Evolutionary conservation across 2,113 vertebrate genomes (phyloP).

Genomic region (Galemys pyrenaicus): DNA sequence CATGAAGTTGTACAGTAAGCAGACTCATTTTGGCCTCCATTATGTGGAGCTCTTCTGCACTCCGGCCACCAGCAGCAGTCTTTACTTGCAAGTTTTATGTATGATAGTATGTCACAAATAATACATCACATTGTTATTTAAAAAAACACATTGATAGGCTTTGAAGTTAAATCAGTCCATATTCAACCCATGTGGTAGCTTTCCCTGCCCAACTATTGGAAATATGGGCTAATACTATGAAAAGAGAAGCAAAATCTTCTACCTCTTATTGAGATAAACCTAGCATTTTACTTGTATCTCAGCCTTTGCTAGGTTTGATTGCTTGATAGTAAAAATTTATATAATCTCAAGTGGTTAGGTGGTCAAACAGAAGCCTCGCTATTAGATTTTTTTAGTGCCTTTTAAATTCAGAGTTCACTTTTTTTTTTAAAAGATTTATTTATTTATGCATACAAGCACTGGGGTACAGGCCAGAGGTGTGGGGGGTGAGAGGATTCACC

Average conservation of each 20-base stretch:
- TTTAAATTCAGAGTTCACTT: constrained; percentile 25
- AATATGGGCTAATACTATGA: neutral
- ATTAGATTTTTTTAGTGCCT: neutral
- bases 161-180: neutral
- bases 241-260: constrained; percentile 1
- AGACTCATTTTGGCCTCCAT: neutral
- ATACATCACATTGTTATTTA: neutral
- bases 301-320: neutral
- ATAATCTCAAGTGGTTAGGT: neutral
- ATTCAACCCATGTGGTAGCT: neutral
- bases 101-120: neutral
- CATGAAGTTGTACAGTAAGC: neutral
- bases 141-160: neutral
- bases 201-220: neutral
- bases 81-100: constrained; percentile 12
- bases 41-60: neutral
- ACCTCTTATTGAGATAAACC: neutral
- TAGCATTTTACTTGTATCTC: neutral
- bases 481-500: no score
- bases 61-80: neutral
- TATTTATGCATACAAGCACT: no score
- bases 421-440: no score
- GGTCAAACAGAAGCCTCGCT: neutral
- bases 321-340: neutral
- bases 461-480: no score